These are phyloP conservation scores for Drosophila putrida DNA, from an alignment of 2,888 invertebrate genomes.

Conservation along the genomic window DNA sequence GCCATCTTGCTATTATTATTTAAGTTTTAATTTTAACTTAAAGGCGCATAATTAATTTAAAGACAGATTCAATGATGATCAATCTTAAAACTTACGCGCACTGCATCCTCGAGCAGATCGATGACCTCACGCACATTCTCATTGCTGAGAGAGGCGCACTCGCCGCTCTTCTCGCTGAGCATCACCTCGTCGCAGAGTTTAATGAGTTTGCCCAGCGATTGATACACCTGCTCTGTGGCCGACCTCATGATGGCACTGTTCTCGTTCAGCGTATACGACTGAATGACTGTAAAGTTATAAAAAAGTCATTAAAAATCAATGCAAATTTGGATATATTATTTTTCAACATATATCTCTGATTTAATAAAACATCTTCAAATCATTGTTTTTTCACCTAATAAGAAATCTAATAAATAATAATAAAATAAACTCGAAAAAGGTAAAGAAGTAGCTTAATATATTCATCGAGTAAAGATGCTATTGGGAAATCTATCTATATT, in stretches of 20 bases:
- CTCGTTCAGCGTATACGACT: slow-evolving; percentile 84
- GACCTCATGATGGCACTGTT: slow-evolving; percentile 86
- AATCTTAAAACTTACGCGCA: slow-evolving; percentile 87
- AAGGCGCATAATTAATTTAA: too few relatives aligned
- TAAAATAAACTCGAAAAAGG: too few relatives aligned
- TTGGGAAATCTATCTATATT: too few relatives aligned
- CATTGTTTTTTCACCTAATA: too few relatives aligned
- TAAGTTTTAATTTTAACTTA: too few relatives aligned
- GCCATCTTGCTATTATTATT: too few relatives aligned
- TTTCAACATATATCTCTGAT: background rate
- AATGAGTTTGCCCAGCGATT: slow-evolving; percentile 93
- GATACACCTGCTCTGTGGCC: slow-evolving; percentile 94
- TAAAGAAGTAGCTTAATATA: too few relatives aligned
- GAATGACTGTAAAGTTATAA: slow-evolving; percentile 75
- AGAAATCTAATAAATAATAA: too few relatives aligned
- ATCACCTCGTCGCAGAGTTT: slow-evolving; percentile 96
- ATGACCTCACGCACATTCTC: slow-evolving; percentile 90
- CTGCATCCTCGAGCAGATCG: slow-evolving; percentile 90
- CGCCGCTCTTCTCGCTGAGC: slow-evolving; percentile 87
- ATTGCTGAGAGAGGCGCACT: slow-evolving; percentile 86
- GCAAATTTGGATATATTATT: background rate
- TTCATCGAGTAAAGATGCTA: too few relatives aligned
- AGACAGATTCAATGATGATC: too few relatives aligned
- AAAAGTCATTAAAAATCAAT: background rate
- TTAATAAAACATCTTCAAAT: too few relatives aligned